These are phyloP conservation scores for Mechanitis messenoides DNA, from an alignment of 2,888 invertebrate genomes.

Conservation along the genomic window DNA sequence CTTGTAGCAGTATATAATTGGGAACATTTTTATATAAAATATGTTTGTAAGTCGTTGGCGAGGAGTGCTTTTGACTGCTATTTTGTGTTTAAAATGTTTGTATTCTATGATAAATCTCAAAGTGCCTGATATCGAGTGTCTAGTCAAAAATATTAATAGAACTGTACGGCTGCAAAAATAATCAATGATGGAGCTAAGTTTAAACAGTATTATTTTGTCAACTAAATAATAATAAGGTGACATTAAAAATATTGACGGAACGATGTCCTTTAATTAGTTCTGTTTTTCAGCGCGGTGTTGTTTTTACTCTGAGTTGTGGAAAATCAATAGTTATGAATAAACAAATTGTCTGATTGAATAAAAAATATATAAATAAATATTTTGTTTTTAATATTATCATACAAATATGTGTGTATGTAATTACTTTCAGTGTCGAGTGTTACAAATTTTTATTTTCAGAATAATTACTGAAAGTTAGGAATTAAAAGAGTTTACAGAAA, in stretches of 20 bases:
- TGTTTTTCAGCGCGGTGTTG: background rate
- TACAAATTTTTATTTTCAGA: conserved; percentile 15
- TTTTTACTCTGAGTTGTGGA: background rate
- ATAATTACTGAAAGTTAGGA: background rate
- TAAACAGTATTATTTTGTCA: too few species aligned
- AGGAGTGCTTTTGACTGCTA: background rate
- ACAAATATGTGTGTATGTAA: too few species aligned
- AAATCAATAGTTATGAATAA: conserved; percentile 3
- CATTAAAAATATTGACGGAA: too few species aligned
- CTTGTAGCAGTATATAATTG: too few species aligned
- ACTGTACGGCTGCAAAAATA: background rate
- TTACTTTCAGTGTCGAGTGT: background rate
- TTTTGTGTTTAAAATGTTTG: conserved; percentile 2
- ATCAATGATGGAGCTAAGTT: too few species aligned
- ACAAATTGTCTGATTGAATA: conserved; percentile 3
- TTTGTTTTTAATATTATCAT: background rate
- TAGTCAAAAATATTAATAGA: background rate
- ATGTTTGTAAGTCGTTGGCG: background rate
- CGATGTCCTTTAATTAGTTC: background rate
- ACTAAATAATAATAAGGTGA: too few species aligned
- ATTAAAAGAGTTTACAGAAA: background rate
- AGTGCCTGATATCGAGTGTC: conserved; percentile 12
- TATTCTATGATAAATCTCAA: conserved; percentile 3
- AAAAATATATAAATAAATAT: background rate
- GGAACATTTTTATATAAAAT: too few species aligned